These are phyloP conservation scores for Steatornis caripensis DNA, from an alignment of 2,113 vertebrate species.

Conservation along the genomic window DNA sequence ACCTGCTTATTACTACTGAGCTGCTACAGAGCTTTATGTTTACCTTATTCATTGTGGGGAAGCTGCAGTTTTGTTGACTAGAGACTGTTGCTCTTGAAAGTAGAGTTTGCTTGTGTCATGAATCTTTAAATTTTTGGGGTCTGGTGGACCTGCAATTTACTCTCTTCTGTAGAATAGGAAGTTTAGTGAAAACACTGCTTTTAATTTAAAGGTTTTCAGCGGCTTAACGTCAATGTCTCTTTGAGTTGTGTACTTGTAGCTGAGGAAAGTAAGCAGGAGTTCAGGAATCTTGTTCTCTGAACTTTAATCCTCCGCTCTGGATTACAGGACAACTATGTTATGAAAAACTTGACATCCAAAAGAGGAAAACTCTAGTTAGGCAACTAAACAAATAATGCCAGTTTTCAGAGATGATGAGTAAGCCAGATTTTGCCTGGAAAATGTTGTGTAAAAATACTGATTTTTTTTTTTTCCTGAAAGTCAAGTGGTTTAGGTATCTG, in stretches of 20 bases:
- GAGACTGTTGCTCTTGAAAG: neutral
- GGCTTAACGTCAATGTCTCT: neutral
- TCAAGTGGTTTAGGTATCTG: neutral
- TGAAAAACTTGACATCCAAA: neutral
- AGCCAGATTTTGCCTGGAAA: neutral
- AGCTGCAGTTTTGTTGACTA: neutral
- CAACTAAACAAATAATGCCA: neutral
- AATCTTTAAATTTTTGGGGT: neutral
- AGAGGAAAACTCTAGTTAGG: neutral
- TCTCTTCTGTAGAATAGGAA: neutral
- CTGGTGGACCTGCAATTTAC: neutral
- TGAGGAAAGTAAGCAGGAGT: neutral
- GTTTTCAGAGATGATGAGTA: neutral
- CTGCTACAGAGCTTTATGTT: neutral
- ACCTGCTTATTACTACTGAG: slow-evolving; percentile 19
- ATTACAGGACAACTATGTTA: neutral
- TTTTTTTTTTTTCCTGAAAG: neutral
- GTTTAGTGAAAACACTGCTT: neutral
- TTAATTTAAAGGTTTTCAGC: neutral
- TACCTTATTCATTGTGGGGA: neutral
- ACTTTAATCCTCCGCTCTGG: neutral
- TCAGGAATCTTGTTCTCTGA: neutral
- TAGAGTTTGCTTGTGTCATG: neutral
- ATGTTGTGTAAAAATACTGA: neutral
- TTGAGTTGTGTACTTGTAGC: neutral